These are phyloP conservation scores for Lysiphlebus fabarum DNA, from an alignment of 1,140 invertebrate species.

Conservation along the genomic window DNA sequence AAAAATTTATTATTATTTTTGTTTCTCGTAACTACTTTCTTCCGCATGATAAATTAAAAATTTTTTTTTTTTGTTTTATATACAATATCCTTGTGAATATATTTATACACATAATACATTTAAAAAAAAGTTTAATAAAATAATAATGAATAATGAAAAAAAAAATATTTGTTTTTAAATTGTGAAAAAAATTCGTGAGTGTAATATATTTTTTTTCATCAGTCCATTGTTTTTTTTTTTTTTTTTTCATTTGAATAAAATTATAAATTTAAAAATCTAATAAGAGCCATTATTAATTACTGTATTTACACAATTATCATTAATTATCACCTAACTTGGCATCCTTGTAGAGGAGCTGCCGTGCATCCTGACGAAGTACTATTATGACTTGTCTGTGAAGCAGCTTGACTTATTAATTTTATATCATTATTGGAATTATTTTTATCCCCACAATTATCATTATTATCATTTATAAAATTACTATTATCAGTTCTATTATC, in stretches of 20 bases:
- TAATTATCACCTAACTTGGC: conserved; percentile 83
- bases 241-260: background rate
- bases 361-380: conserved; percentile 42
- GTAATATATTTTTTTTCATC: conserved; percentile 24
- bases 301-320: conserved; percentile 56
- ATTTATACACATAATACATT: too few relatives aligned
- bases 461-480: conserved; percentile 6
- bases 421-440: conserved; percentile 34
- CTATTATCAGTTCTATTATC: conserved; percentile 27
- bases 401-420: conserved; percentile 33
- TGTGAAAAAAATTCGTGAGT: too few relatives aligned
- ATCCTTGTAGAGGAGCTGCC: conserved; percentile 69
- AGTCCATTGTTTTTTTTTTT: background rate
- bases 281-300: conserved; percentile 39
- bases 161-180: too few relatives aligned
- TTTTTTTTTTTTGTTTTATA: too few relatives aligned
- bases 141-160: too few relatives aligned
- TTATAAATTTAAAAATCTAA: conserved; percentile 17
- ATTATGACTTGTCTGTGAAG: conserved; percentile 29
- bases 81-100: too few relatives aligned
- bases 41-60: too few relatives aligned
- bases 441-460: conserved; percentile 25
- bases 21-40: too few relatives aligned
- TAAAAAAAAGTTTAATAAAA: too few relatives aligned
- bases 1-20: too few relatives aligned